A percentile compares a stretch with the other conserved stretches of the same genome.
These are phyloP conservation scores for Diachasma alloeum DNA, from an alignment of 1,140 invertebrate species.

Conservation along the genomic window DNA sequence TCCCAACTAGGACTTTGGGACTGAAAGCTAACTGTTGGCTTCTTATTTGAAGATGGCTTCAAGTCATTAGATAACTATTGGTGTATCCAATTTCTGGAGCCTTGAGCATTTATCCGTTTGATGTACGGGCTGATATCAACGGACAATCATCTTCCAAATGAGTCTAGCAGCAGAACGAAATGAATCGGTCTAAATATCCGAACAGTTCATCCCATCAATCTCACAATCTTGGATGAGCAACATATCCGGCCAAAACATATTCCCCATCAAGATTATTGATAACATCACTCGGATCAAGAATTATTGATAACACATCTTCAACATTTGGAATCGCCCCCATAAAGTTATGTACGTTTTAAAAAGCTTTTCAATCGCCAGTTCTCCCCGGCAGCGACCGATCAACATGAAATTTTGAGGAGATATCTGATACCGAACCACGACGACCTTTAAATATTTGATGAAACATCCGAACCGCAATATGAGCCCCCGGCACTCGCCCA, in stretches of 20 bases:
- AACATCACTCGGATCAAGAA: slow-evolving; percentile 10
- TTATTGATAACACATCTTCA: not conserved
- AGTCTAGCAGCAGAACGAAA: not conserved
- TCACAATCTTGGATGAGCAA: not conserved
- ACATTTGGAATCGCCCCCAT: slow-evolving; percentile 36
- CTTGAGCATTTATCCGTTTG: not conserved
- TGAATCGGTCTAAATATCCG: not conserved
- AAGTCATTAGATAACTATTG: not conserved
- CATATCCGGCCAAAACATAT: slow-evolving; percentile 34
- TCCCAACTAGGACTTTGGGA: not conserved
- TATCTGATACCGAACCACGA: slow-evolving; percentile 58
- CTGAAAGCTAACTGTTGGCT: not conserved
- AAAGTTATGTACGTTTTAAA: slow-evolving; percentile 53
- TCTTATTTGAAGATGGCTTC: not conserved
- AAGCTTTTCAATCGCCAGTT: slow-evolving; percentile 57
- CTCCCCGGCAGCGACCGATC: slow-evolving; percentile 42
- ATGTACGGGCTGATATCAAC: too few relatives aligned
- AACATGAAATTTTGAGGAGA: slow-evolving; percentile 60
- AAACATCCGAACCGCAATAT: slow-evolving; percentile 64
- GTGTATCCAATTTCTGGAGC: not conserved
- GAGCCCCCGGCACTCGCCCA: slow-evolving; percentile 36
- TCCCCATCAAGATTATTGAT: slow-evolving; percentile 23
- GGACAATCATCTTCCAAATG: too few relatives aligned
- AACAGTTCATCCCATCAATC: not conserved
- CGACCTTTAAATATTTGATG: slow-evolving; percentile 64